Conservation (phyloP, 2,797 vertebrate species). For the Liasis olivaceus region DNA sequence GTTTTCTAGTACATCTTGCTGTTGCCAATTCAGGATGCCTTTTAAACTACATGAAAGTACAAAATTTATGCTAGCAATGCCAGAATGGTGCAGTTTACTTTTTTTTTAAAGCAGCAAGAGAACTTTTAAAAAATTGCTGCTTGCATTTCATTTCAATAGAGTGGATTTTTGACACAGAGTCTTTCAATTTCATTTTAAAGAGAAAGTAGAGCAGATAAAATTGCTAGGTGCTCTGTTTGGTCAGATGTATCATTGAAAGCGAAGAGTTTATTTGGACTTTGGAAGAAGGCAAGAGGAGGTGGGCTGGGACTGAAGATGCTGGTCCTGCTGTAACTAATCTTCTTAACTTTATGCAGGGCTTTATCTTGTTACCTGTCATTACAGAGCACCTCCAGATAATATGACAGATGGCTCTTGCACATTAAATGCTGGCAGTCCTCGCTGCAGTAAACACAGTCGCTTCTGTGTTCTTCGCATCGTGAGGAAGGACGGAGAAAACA, state of each 20-base stretch:
- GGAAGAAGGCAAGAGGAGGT: not conserved
- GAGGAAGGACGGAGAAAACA: constrained; percentile 89
- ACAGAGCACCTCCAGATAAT: constrained; percentile 67
- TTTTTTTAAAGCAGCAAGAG: not conserved
- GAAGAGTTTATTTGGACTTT: not conserved
- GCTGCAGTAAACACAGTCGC: constrained; percentile 79
- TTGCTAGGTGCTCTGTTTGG: constrained; percentile 11
- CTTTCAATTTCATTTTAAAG: not conserved
- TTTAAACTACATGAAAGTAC: constrained; percentile 34
- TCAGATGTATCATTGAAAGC: not conserved
- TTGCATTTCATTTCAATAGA: constrained; percentile 8
- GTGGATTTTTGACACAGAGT: not conserved
- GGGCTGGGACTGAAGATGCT: not conserved
- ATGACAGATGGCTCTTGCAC: constrained; percentile 9
- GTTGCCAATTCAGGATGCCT: constrained; percentile 29
- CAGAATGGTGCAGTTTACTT: not conserved
- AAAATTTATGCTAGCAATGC: constrained; percentile 9
- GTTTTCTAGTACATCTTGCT: constrained; percentile 2
- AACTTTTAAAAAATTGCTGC: not conserved
- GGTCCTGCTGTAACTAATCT: constrained; percentile 13
- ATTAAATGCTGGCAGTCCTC: constrained; percentile 64
- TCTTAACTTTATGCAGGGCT: constrained; percentile 19
- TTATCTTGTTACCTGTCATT: constrained; percentile 71
- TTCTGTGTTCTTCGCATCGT: constrained; percentile 83
- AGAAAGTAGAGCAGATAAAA: not conserved